These are phyloP conservation scores for Schlechtendalia chinensis DNA, from an alignment of 1,140 invertebrate genomes.

Conservation along the genomic window DNA sequence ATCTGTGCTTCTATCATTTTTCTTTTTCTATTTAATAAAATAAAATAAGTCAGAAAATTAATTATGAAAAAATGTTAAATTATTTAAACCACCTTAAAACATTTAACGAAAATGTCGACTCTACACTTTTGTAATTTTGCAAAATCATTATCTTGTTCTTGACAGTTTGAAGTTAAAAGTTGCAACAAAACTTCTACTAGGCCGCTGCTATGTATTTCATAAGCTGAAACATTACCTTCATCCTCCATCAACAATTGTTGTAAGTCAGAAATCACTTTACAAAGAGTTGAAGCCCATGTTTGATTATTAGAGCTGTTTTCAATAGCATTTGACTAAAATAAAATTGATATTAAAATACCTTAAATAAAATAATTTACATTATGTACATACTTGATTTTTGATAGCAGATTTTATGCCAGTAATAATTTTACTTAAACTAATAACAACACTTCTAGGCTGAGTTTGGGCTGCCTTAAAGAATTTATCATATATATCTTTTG, in stretches of 20 bases:
- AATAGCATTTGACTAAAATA: slow-evolving; percentile 36
- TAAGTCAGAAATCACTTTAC: slow-evolving; percentile 75
- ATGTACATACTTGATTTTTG: slow-evolving; percentile 65
- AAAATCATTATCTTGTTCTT: slow-evolving; percentile 60
- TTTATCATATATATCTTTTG: slow-evolving; percentile 82
- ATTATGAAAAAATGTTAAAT: no score
- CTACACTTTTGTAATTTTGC: slow-evolving; percentile 68
- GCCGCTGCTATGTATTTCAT: slow-evolving; percentile 93
- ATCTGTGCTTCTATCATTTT: slow-evolving; percentile 56
- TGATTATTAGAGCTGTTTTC: slow-evolving; percentile 53
- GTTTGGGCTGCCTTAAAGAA: slow-evolving; percentile 86
- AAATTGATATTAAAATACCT: background rate
- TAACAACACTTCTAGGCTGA: slow-evolving; percentile 82
- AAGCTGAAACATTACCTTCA: slow-evolving; percentile 83
- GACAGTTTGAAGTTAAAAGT: slow-evolving; percentile 67
- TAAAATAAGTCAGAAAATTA: no score
- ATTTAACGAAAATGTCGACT: slow-evolving; percentile 74
- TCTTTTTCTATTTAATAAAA: slow-evolving; percentile 14
- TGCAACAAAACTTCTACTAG: slow-evolving; percentile 87
- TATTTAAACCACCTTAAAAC: slow-evolving; percentile 61
- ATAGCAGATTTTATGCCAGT: slow-evolving; percentile 76
- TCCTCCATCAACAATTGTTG: slow-evolving; percentile 82
- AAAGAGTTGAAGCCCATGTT: slow-evolving; percentile 66
- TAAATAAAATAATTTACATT: background rate
- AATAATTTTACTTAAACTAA: slow-evolving; percentile 78